phyloP scores from a whole-genome alignment of 2,888 invertebrate species.

The Drosophila melanosoma region DNA sequence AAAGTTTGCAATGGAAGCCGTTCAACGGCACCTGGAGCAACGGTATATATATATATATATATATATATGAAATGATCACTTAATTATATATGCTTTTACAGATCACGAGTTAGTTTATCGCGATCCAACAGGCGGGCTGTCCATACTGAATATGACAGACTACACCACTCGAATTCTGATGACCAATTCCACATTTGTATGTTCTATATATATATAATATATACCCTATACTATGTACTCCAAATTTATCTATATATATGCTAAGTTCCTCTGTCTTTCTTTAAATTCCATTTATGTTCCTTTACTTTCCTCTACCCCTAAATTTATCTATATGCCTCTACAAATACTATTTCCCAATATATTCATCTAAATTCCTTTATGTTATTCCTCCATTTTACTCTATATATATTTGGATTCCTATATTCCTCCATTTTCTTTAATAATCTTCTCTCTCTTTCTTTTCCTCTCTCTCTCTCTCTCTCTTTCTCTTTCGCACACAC shows the following conservation, averaged over 20 bases:
- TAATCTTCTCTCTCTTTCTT: not conserved
- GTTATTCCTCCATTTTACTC: not conserved
- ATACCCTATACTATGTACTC: conserved; percentile 31
- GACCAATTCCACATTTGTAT: conserved; percentile 93
- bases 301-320: not conserved
- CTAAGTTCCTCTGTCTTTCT: not conserved
- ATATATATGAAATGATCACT: not conserved
- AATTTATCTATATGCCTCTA: not conserved
- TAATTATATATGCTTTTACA: conserved; percentile 74
- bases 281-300: not conserved
- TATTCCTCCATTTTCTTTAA: not conserved
- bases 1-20: conserved; percentile 86
- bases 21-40: conserved; percentile 93
- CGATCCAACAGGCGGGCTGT: conserved; percentile 91
- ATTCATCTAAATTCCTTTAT: not conserved
- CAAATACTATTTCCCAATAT: too few relatives aligned
- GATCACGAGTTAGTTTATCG: conserved; percentile 92
- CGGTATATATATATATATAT: conserved; percentile 84
- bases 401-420: not conserved
- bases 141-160: conserved; percentile 91
- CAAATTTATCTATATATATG: not conserved
- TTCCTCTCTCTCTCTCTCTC: not conserved
- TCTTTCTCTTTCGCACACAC: conserved; percentile 51
- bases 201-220: conserved; percentile 82
- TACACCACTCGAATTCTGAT: conserved; percentile 90